Conservation (phyloP, 2,888 invertebrate species). For the Cryptus viduatorius region DNA sequence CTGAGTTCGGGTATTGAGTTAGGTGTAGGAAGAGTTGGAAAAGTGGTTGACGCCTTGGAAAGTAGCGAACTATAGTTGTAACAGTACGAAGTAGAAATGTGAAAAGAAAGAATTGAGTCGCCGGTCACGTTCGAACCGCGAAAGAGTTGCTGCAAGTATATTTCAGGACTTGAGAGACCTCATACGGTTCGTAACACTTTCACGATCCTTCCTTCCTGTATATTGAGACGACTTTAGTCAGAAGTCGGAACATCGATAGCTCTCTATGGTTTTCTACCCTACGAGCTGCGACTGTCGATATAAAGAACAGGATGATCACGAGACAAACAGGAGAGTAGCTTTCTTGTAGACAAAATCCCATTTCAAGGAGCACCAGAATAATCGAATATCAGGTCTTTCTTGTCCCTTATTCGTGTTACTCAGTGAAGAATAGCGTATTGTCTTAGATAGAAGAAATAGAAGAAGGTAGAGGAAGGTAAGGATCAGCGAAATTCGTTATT, state of each 20-base stretch:
- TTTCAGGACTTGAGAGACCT: conserved; percentile 16
- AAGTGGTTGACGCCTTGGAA: conserved; percentile 12
- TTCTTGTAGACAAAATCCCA: neutral
- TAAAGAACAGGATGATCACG: neutral
- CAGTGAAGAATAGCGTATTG: neutral
- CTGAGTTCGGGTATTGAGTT: neutral
- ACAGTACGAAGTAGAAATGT: neutral
- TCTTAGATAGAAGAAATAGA: neutral
- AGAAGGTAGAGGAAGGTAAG: neutral
- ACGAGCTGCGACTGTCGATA: conserved; percentile 16
- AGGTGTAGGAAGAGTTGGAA: conserved; percentile 20
- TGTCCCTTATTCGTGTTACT: neutral
- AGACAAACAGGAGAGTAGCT: neutral
- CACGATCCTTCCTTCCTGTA: neutral
- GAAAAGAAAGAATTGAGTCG: conserved; percentile 8
- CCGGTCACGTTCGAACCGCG: conserved; percentile 43
- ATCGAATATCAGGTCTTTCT: neutral
- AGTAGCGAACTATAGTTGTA: conserved; percentile 13
- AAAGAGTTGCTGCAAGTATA: conserved; percentile 40
- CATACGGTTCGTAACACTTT: neutral
- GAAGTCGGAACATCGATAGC: conserved; percentile 37
- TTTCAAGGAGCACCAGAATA: too few species aligned
- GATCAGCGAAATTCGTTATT: neutral
- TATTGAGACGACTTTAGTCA: conserved; percentile 19
- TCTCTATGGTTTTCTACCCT: conserved; percentile 1